These are phyloP conservation scores for Acropora tenuis DNA, from an alignment of 64 coral and sea anemone species.

Conservation along the genomic window DNA sequence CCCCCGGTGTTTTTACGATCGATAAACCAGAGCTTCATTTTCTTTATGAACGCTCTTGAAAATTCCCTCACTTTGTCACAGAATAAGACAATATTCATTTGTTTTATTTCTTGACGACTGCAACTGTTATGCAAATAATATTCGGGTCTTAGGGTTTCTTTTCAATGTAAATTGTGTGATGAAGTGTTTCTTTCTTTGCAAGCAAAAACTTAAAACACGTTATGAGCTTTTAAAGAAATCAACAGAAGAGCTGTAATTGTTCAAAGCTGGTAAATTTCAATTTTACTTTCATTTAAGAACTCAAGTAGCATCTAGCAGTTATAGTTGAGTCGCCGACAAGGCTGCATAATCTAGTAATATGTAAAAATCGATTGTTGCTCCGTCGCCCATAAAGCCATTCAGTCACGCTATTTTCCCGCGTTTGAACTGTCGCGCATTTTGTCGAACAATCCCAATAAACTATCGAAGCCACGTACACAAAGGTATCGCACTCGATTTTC, in stretches of 20 bases:
- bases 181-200: not conserved
- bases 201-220: not conserved
- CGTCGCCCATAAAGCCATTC: not conserved
- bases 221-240: not conserved
- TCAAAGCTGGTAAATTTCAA: not conserved
- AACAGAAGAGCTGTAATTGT: not conserved
- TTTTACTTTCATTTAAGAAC: too few species aligned
- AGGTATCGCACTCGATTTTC: not conserved
- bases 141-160: not conserved
- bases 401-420: not conserved
- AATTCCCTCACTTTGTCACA: too few species aligned
- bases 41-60: too few species aligned
- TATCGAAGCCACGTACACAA: not conserved
- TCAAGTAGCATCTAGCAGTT: too few species aligned
- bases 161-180: not conserved
- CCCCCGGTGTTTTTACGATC: too few species aligned
- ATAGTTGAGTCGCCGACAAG: too few species aligned
- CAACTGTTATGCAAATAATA: too few species aligned
- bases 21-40: too few species aligned
- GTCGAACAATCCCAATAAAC: not conserved
- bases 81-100: too few species aligned
- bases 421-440: not conserved
- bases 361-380: not conserved
- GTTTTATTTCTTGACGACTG: too few species aligned
- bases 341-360: not conserved